A percentile compares a stretch with the other conserved stretches of the same genome.
These are phyloP conservation scores for Troglohyphantes excavatus DNA, from an alignment of 2,888 invertebrate genomes.

Conservation along the genomic window DNA sequence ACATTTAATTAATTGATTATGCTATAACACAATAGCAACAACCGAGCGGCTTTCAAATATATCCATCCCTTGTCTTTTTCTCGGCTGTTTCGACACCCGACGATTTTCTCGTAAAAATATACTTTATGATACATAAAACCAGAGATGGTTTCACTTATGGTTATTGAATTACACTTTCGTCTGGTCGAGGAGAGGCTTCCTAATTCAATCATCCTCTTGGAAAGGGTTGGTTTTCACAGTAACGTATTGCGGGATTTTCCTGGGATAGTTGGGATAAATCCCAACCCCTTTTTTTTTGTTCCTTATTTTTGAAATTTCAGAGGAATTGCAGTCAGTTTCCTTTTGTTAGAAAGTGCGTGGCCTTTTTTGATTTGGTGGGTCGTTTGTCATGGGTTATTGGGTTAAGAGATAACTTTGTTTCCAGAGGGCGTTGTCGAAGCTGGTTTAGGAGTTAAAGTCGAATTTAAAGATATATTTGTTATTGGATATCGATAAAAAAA, in stretches of 20 bases:
- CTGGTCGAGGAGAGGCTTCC: neutral
- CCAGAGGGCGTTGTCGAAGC: neutral
- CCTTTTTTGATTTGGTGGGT: neutral
- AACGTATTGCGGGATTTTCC: neutral
- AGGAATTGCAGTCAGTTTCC: neutral
- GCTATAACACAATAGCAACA: constrained; percentile 29
- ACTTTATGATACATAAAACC: constrained; percentile 39
- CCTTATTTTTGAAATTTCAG: neutral
- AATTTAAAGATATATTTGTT: no score
- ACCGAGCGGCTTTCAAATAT: constrained; percentile 12
- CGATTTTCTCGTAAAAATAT: constrained; percentile 33
- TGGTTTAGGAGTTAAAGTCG: no score
- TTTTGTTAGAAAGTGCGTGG: neutral
- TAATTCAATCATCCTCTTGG: constrained; percentile 33
- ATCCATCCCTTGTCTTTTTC: neutral
- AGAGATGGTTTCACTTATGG: constrained; percentile 7
- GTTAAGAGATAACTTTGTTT: neutral
- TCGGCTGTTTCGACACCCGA: neutral
- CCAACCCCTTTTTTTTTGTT: no score
- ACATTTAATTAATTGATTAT: constrained; percentile 46
- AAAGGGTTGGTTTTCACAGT: constrained; percentile 16
- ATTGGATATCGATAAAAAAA: no score
- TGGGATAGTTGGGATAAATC: neutral
- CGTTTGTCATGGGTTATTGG: neutral
- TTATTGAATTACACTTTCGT: constrained; percentile 30